These are phyloP conservation scores for Volucella bombylans DNA, from an alignment of 2,888 invertebrate genomes.

Conservation along the genomic window DNA sequence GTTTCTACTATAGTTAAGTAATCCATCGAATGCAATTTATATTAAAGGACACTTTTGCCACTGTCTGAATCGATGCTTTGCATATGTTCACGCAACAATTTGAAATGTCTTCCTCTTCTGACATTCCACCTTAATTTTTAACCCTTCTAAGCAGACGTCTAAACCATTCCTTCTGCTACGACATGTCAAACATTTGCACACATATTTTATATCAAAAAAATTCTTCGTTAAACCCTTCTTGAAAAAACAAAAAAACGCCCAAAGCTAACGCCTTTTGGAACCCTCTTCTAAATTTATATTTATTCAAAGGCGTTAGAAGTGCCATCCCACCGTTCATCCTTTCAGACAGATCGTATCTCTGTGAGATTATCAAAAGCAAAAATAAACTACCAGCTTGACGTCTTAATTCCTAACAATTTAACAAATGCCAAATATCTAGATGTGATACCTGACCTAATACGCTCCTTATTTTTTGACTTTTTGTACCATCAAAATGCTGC, in stretches of 20 bases:
- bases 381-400: conserved; percentile 65
- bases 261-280: conserved; percentile 44
- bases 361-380: conserved; percentile 47
- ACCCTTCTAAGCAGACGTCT: no score
- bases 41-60: no score
- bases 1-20: no score
- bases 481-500: conserved; percentile 32
- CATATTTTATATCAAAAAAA: no score
- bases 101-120: no score
- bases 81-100: no score
- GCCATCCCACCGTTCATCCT: conserved; percentile 56
- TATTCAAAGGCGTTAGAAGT: conserved; percentile 67
- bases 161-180: no score
- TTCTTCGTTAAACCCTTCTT: neutral
- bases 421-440: conserved; percentile 47
- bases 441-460: conserved; percentile 47
- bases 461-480: conserved; percentile 8
- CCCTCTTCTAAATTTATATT: conserved; percentile 41
- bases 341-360: conserved; percentile 49
- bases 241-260: conserved; percentile 26
- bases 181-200: no score
- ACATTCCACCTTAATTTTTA: no score
- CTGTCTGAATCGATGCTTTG: no score
- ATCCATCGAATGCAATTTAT: no score
- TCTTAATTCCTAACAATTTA: conserved; percentile 68